phyloP scores from a whole-genome alignment of 1,140 invertebrate species.

The Tenebrio molitor region DNA sequence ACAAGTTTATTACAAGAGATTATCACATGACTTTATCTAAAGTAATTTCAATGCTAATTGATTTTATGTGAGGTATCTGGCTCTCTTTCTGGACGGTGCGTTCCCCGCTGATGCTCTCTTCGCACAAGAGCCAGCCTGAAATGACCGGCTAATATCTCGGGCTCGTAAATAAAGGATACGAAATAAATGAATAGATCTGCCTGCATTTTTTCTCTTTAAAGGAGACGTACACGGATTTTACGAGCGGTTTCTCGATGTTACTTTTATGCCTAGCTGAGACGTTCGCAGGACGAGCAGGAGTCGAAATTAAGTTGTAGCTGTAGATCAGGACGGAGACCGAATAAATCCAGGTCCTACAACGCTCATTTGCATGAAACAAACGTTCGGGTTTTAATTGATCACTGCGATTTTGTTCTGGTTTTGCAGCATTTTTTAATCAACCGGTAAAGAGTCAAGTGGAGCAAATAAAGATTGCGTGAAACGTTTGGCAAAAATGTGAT shows the following conservation, averaged over 20 bases:
- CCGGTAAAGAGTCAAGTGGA: no score
- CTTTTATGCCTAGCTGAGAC: constrained; percentile 3
- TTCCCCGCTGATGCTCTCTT: not conserved
- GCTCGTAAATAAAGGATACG: constrained; percentile 34
- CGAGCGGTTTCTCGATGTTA: constrained; percentile 22
- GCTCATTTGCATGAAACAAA: constrained; percentile 59
- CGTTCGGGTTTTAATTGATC: constrained; percentile 60
- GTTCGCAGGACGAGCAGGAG: constrained; percentile 1
- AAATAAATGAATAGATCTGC: constrained; percentile 39
- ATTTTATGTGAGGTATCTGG: constrained; percentile 56
- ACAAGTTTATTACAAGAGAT: constrained; percentile 63
- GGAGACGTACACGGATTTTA: constrained; percentile 30
- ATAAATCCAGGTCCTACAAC: constrained; percentile 43
- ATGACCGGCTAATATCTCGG: constrained; percentile 1
- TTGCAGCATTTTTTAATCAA: no score
- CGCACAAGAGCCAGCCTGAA: not conserved
- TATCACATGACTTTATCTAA: constrained; percentile 62
- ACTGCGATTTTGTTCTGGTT: no score
- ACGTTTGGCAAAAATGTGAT: no score
- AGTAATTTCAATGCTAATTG: constrained; percentile 63
- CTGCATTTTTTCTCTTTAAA: constrained; percentile 28
- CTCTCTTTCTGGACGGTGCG: constrained; percentile 27
- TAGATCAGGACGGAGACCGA: not conserved
- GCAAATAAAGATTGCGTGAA: no score
- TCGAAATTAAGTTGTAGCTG: constrained; percentile 19